Evolutionary conservation across 2,888 invertebrate genomes (phyloP).

Genomic region (Polydrusus pterygomalis): DNA sequence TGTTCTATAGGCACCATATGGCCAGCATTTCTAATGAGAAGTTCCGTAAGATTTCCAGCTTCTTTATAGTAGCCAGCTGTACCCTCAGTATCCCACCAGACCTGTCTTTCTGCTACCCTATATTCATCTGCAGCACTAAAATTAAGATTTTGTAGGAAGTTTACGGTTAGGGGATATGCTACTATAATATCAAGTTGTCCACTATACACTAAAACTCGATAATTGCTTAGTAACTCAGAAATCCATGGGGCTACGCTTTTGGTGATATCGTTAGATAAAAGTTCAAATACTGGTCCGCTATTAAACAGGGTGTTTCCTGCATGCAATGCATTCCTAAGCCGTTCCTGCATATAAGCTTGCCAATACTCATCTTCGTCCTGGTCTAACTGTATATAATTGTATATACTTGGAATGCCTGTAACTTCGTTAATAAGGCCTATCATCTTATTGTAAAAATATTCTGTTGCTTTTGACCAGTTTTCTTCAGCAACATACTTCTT

Average conservation of each 20-base stretch:
- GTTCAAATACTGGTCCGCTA: conserved; percentile 43
- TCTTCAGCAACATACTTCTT: conserved; percentile 28
- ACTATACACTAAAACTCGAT: conserved; percentile 85
- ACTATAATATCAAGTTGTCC: conserved; percentile 94
- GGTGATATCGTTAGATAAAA: conserved; percentile 56
- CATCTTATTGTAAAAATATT: conserved; percentile 24
- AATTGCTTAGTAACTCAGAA: conserved; percentile 78
- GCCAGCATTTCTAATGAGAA: conserved; percentile 84
- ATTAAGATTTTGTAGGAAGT: conserved; percentile 81
- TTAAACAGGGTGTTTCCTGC: conserved; percentile 79
- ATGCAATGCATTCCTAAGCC: conserved; percentile 77
- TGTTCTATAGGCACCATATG: conserved; percentile 89
- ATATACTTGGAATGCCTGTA: conserved; percentile 13
- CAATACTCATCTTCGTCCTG: conserved; percentile 7
- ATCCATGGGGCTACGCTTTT: conserved; percentile 61
- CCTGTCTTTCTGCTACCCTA: conserved; percentile 76
- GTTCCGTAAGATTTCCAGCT: conserved; percentile 80
- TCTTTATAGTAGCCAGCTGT: conserved; percentile 84
- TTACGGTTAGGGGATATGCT: conserved; percentile 87
- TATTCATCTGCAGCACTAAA: conserved; percentile 80
- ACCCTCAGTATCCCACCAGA: conserved; percentile 80
- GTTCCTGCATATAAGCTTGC: conserved; percentile 19
- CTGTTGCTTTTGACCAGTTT: conserved; percentile 21
- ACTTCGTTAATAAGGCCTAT: conserved; percentile 17
- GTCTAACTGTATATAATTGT: conserved; percentile 28